These are phyloP conservation scores for Gobio gobio DNA, from an alignment of 2,113 vertebrate species.

Conservation along the genomic window DNA sequence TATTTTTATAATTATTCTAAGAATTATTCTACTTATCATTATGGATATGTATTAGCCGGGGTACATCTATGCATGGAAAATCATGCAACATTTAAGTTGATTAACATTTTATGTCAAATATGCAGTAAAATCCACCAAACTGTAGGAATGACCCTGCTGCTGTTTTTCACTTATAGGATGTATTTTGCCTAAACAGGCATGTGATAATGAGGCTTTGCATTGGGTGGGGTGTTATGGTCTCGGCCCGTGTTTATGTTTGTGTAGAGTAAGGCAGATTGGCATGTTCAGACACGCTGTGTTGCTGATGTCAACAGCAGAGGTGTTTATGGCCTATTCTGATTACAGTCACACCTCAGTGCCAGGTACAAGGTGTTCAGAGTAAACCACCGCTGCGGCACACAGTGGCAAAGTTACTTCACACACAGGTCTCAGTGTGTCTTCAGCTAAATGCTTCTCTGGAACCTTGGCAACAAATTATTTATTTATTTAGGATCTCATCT, in stretches of 20 bases:
- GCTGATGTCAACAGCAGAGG: slow-evolving; percentile 48
- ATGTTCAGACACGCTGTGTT: slow-evolving; percentile 48
- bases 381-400: background rate
- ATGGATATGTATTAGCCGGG: too few relatives aligned
- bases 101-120: too few relatives aligned
- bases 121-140: too few relatives aligned
- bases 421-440: background rate
- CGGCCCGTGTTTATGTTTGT: slow-evolving; percentile 33
- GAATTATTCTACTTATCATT: too few relatives aligned
- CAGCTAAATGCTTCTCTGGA: background rate
- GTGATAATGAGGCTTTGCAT: slow-evolving; percentile 41
- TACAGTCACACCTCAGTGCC: slow-evolving; percentile 39
- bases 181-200: slow-evolving; percentile 38
- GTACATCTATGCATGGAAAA: too few relatives aligned
- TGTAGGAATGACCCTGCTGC: background rate
- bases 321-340: slow-evolving; percentile 49
- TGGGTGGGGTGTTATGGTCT: slow-evolving; percentile 48
- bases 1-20: too few relatives aligned
- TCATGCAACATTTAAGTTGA: too few relatives aligned
- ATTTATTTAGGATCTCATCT: too few relatives aligned
- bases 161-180: slow-evolving; percentile 25
- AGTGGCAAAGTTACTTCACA: background rate
- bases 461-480: background rate
- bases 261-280: slow-evolving; percentile 37
- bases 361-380: slow-evolving; percentile 26